A percentile compares a stretch with the other conserved stretches of the same genome.
phyloP scores from a whole-genome alignment of 2,113 vertebrate species.

The Dasyornis broadbenti region DNA sequence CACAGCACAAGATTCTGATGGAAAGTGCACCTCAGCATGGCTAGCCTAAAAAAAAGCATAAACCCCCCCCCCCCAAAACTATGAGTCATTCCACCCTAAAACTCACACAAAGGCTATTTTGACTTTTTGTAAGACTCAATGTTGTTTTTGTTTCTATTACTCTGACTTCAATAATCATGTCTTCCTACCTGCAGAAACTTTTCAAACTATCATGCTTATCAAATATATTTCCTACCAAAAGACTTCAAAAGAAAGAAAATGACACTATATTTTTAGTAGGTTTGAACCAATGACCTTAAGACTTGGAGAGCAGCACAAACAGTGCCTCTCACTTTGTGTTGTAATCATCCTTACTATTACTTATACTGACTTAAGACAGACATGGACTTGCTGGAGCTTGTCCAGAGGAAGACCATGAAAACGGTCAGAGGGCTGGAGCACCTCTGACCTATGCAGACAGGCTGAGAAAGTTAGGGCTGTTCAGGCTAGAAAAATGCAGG shows the following conservation, averaged over 20 bases:
- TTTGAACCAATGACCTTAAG: neutral
- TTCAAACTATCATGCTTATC: neutral
- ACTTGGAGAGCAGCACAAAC: neutral
- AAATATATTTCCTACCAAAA: neutral
- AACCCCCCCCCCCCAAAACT: no score
- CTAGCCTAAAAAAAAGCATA: neutral
- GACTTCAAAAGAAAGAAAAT: neutral
- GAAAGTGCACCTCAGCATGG: neutral
- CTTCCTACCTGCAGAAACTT: neutral
- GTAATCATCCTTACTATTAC: neutral
- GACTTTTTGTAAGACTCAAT: neutral
- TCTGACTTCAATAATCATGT: neutral
- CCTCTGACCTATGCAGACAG: neutral
- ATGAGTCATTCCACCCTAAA: neutral
- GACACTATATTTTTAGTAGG: neutral
- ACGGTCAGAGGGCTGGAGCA: neutral
- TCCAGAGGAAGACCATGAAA: neutral
- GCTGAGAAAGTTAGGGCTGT: neutral
- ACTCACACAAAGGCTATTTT: neutral
- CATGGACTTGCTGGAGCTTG: neutral
- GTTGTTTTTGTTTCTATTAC: neutral
- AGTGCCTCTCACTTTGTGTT: neutral
- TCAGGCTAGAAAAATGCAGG: neutral
- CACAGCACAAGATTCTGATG: neutral
- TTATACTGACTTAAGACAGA: neutral